Conservation (phyloP, 2,888 invertebrate species). For the Dione juno region DNA sequence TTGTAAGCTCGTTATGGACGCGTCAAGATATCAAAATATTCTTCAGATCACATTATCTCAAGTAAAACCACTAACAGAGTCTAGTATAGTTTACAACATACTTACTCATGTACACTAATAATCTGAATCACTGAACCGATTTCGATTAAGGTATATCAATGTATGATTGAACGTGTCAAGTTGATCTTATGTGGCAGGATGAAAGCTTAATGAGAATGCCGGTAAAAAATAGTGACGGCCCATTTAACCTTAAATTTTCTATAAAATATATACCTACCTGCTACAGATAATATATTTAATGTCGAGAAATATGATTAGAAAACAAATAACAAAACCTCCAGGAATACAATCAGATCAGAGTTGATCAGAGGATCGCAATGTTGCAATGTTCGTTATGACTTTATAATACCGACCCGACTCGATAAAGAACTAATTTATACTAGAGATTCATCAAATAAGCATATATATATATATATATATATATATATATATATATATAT, state of each 20-base stretch:
- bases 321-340: too few species aligned
- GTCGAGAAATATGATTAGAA: too few species aligned
- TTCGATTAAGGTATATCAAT: constrained; percentile 19
- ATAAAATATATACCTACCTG: background rate
- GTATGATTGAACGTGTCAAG: constrained; percentile 15
- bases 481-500: too few species aligned
- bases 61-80: background rate
- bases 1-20: background rate
- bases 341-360: too few species aligned
- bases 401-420: too few species aligned
- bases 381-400: too few species aligned
- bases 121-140: constrained; percentile 25
- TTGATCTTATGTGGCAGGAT: constrained; percentile 22
- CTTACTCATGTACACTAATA: constrained; percentile 17
- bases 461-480: too few species aligned
- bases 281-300: too few species aligned
- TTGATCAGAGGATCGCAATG: too few species aligned
- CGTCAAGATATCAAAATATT: background rate
- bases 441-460: too few species aligned
- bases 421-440: too few species aligned
- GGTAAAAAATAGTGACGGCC: constrained; percentile 17
- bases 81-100: constrained; percentile 15
- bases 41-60: background rate
- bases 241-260: constrained; percentile 14
- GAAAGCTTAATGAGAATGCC: constrained; percentile 19